phyloP scores from a whole-genome alignment of 2,888 invertebrate species.

The Chelonus formosanus region DNA sequence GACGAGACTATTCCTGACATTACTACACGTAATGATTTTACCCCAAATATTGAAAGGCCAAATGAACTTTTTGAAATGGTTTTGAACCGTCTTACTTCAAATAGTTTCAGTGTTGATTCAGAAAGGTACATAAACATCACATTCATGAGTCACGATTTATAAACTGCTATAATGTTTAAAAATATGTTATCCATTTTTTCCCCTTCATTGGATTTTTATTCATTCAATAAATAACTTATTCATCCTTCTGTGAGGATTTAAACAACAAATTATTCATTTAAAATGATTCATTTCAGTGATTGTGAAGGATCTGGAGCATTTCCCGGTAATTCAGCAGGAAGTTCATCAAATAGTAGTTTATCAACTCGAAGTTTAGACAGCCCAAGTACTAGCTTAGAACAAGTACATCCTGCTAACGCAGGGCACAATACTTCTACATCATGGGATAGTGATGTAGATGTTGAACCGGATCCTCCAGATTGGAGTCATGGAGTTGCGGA shows the following conservation, averaged over 20 bases:
- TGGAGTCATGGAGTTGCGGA: conserved; percentile 81
- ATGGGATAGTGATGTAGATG: conserved; percentile 67
- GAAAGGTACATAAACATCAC: conserved; percentile 30
- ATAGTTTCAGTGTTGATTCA: conserved; percentile 37
- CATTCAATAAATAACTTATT: too few species aligned
- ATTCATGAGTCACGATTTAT: conserved; percentile 22
- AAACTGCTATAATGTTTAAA: too few species aligned
- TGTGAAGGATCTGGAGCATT: conserved; percentile 59
- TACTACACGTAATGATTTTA: conserved; percentile 47
- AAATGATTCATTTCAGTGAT: conserved; percentile 51
- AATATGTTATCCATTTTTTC: too few species aligned
- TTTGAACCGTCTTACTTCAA: conserved; percentile 38
- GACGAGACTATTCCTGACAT: conserved; percentile 50
- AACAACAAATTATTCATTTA: too few species aligned
- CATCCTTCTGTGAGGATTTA: too few species aligned
- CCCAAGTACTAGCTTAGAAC: conserved; percentile 78
- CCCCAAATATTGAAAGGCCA: conserved; percentile 48
- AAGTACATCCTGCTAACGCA: conserved; percentile 66
- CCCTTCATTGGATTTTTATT: too few species aligned
- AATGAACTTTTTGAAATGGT: conserved; percentile 45
- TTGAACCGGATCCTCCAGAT: conserved; percentile 78
- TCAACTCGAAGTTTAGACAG: conserved; percentile 71
- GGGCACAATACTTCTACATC: conserved; percentile 55
- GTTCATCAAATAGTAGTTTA: conserved; percentile 62
- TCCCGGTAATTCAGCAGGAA: conserved; percentile 62